These are phyloP conservation scores for Drosophila incognita DNA, from an alignment of 2,888 invertebrate species.

Conservation along the genomic window DNA sequence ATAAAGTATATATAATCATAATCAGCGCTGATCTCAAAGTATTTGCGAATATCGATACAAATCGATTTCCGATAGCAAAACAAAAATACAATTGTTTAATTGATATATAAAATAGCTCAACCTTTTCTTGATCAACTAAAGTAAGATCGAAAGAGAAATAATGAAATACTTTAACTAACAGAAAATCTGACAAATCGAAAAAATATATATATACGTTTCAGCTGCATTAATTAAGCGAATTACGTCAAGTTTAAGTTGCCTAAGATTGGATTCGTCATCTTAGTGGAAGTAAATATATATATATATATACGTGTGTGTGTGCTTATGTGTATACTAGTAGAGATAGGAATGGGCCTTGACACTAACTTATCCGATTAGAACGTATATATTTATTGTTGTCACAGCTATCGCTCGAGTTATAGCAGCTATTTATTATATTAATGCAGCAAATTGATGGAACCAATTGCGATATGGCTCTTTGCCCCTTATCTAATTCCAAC, in stretches of 20 bases:
- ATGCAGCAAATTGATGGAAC: slow-evolving; percentile 30
- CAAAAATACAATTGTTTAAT: neutral
- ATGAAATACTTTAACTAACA: neutral
- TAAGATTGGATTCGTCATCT: neutral
- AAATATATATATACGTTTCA: neutral
- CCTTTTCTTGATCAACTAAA: neutral
- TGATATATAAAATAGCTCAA: neutral
- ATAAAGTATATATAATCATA: too few relatives aligned
- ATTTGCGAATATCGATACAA: neutral
- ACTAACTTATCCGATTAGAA: slow-evolving; percentile 4
- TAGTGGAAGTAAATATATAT: neutral
- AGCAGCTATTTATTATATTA: slow-evolving; percentile 11
- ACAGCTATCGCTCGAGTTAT: slow-evolving; percentile 25
- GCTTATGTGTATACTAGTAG: too few relatives aligned
- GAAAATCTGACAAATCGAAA: neutral
- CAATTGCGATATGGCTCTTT: slow-evolving; percentile 17
- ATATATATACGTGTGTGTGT: neutral
- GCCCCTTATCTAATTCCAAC: slow-evolving; percentile 52
- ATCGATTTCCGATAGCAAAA: neutral
- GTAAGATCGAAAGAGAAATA: neutral
- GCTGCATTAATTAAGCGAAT: neutral
- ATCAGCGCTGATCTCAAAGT: neutral
- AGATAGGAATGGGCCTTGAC: slow-evolving; percentile 12
- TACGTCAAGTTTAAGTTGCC: neutral
- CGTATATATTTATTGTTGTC: slow-evolving; percentile 36